A percentile compares a stretch with the other conserved stretches of the same genome.
Evolutionary conservation across 2,113 vertebrate genomes (phyloP).

Genomic region (Furnarius figulus): DNA sequence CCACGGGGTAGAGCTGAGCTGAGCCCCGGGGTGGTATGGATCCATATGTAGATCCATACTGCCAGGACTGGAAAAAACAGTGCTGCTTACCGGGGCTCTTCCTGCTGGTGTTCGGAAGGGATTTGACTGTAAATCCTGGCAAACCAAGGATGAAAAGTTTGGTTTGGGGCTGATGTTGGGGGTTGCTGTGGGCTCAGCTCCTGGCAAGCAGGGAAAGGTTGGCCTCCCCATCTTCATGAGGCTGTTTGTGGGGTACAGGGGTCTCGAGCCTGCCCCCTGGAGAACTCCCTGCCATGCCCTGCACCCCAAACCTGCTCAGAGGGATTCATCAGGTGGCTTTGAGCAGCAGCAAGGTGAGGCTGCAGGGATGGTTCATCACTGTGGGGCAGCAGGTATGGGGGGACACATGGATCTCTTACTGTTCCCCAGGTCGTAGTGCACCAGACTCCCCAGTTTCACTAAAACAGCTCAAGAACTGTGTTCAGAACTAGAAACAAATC

Average conservation of each 20-base stretch:
- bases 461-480: neutral
- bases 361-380: neutral
- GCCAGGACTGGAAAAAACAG: neutral
- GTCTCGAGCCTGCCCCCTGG: neutral
- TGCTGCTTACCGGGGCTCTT: neutral
- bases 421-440: neutral
- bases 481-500: neutral
- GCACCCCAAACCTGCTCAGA: neutral
- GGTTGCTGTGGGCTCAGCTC: neutral
- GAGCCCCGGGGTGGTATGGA: accelerated
- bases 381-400: neutral
- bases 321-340: neutral
- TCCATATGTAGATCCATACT: accelerated
- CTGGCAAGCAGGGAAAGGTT: neutral
- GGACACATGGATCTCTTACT: neutral
- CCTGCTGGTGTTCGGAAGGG: neutral
- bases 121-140: neutral
- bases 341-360: neutral
- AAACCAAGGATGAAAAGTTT: neutral
- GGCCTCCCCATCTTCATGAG: accelerated
- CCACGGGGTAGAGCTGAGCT: neutral
- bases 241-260: neutral
- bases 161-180: neutral
- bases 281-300: neutral
- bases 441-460: neutral